Evolutionary conservation across 2,888 invertebrate genomes (phyloP), one percentile per base, ranked within the genome.

Genomic region (Noctua fimbriata): DNA sequence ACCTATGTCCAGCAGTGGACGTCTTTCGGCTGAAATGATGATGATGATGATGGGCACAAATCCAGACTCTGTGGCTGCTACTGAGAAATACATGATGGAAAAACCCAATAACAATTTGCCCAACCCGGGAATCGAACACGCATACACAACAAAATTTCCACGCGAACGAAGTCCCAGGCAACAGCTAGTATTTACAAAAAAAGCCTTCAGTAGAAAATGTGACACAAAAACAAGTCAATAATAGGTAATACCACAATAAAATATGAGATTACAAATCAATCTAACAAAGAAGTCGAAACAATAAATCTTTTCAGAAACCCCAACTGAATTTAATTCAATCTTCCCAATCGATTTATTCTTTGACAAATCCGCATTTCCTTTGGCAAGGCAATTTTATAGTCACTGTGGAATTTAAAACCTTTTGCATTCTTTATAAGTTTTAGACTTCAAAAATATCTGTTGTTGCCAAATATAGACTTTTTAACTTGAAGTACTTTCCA

Each of bases 331-430:
- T 5, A 63, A 81, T 82, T 58, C 28, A 55, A 65, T 36, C 41
- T 32, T 28, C 7, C 2, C 41, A 44, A 41, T 55, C n/a, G 49
- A 79, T 44, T 85, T 85, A 83, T 76, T 87, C 66, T 87, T 65
- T 81, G 70, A 76, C 69, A 81, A 81, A 79, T 73, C 47, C 44
- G 49, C 21, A n/a, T 69, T 78, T 78, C 49, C 70, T 70, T 58
- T 69, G n/a, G 52, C 74, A 60, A 74, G 14, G 44, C 79, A 82
- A 76, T 82, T 69, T 71, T 74, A 60, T 12, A 73, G 41, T 75
- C 58, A 49, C 69, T n/a, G 75, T 21, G 55, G 49, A 82, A 87
- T 79, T 80, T 52, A 79, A 81, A 88, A 81, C 67, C 73, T 24
- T 72, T 70, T 76, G 76, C 63, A 69, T 69, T 58, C 44, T n/a